Percentiles rank a stretch among this genome's conserved stretches.
These are phyloP conservation scores for Cygnus atratus DNA, from an alignment of 2,113 vertebrate genomes.

Conservation along the genomic window DNA sequence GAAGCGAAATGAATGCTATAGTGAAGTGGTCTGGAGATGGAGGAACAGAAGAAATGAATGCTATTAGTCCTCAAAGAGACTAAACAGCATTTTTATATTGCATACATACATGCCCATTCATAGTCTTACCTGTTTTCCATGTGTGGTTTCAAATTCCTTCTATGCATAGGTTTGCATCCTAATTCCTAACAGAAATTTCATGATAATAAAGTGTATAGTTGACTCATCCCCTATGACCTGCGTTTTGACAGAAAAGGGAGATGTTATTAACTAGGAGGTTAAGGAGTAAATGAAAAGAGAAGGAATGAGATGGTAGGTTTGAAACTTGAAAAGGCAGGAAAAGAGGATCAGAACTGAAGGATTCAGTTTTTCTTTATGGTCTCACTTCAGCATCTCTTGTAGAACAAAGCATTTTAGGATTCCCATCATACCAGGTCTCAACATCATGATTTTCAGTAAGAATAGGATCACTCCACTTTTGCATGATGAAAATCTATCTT, in stretches of 20 bases:
- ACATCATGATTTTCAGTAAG: background rate
- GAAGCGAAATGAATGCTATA: fast-evolving
- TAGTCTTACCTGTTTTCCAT: background rate
- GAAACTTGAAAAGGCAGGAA: background rate
- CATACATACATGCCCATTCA: background rate
- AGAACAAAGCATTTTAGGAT: background rate
- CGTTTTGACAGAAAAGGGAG: background rate
- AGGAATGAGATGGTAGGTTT: background rate
- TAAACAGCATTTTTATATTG: background rate
- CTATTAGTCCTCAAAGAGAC: background rate
- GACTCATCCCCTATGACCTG: background rate
- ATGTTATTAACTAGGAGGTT: background rate
- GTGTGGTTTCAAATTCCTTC: background rate
- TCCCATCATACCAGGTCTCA: background rate
- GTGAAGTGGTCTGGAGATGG: background rate
- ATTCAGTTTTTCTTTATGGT: background rate
- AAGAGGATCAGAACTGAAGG: background rate
- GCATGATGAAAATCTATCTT: background rate
- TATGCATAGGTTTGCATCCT: background rate
- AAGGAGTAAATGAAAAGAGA: background rate
- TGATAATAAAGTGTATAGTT: background rate
- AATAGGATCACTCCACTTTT: background rate
- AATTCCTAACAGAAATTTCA: background rate
- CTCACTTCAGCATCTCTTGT: background rate
- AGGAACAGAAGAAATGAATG: background rate